phyloP scores from a whole-genome alignment of 2,888 invertebrate species.

The Ypsolopha sequella region DNA sequence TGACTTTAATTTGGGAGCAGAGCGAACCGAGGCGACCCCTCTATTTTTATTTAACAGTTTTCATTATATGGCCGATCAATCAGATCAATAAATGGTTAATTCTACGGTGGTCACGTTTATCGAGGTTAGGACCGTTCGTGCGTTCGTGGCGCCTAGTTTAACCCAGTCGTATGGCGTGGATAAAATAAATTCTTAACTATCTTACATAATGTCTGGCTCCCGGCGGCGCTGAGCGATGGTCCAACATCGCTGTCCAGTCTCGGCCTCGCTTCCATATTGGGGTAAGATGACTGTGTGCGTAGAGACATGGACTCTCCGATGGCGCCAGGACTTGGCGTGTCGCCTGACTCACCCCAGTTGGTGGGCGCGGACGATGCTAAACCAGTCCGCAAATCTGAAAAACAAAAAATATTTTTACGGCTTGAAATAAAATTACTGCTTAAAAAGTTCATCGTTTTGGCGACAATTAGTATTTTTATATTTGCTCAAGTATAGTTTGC shows the following conservation, averaged over 20 bases:
- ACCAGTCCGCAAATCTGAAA: constrained; percentile 14
- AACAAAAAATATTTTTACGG: too few relatives aligned
- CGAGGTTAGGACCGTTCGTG: not conserved
- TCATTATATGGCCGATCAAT: too few relatives aligned
- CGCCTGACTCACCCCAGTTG: constrained; percentile 32
- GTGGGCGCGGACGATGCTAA: constrained; percentile 55
- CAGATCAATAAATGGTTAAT: too few relatives aligned
- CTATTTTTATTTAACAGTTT: too few relatives aligned
- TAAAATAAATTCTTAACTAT: not conserved
- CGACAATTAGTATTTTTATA: too few relatives aligned
- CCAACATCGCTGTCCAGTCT: constrained; percentile 64
- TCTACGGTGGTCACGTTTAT: too few relatives aligned
- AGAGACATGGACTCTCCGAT: constrained; percentile 21
- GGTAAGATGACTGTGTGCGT: constrained; percentile 35
- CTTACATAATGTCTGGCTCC: constrained; percentile 53
- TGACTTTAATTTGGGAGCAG: too few relatives aligned
- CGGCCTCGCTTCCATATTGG: constrained; percentile 27
- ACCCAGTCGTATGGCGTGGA: constrained; percentile 51
- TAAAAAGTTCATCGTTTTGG: too few relatives aligned
- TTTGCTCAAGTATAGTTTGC: too few relatives aligned
- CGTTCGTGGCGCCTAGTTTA: constrained; percentile 16
- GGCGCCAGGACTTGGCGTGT: constrained; percentile 3
- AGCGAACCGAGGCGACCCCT: too few relatives aligned
- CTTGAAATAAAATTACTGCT: too few relatives aligned
- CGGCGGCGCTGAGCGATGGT: constrained; percentile 58